These are phyloP conservation scores for Steinernema scapterisci DNA, from an alignment of 2,888 invertebrate species.

Conservation along the genomic window DNA sequence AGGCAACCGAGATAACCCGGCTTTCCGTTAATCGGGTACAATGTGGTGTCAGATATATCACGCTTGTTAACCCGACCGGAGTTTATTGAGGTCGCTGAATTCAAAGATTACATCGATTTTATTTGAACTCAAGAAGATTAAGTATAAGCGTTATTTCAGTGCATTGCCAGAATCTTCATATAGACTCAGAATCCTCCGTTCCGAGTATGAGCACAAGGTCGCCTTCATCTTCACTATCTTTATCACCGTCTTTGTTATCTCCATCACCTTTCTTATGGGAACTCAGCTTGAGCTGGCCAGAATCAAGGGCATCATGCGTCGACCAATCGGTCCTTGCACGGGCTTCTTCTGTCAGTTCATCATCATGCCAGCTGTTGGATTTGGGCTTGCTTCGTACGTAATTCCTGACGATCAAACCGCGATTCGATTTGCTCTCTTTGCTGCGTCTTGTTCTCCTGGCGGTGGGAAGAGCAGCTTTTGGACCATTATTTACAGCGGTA, in stretches of 20 bases:
- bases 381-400: constrained; percentile 36
- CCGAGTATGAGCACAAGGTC: constrained; percentile 37
- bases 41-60: too few relatives aligned
- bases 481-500: constrained; percentile 81
- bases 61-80: too few relatives aligned
- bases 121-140: not conserved
- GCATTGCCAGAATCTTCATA: constrained; percentile 24
- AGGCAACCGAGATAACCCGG: too few relatives aligned
- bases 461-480: constrained; percentile 93
- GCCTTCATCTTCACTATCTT: constrained; percentile 64
- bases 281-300: constrained; percentile 69
- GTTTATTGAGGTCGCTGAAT: too few relatives aligned
- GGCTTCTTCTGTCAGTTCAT: constrained; percentile 70
- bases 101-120: too few relatives aligned
- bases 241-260: constrained; percentile 67
- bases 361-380: constrained; percentile 71
- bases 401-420: constrained; percentile 38
- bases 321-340: constrained; percentile 69
- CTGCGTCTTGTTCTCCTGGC: constrained; percentile 70
- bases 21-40: too few relatives aligned
- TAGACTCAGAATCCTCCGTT: constrained; percentile 40
- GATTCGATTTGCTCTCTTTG: constrained; percentile 62
- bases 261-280: constrained; percentile 70
- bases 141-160: not conserved
- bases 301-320: constrained; percentile 68